Base-by-base conservation (phyloP, 2,888 invertebrate species). In the Holacanthella duospinosa region DNA sequence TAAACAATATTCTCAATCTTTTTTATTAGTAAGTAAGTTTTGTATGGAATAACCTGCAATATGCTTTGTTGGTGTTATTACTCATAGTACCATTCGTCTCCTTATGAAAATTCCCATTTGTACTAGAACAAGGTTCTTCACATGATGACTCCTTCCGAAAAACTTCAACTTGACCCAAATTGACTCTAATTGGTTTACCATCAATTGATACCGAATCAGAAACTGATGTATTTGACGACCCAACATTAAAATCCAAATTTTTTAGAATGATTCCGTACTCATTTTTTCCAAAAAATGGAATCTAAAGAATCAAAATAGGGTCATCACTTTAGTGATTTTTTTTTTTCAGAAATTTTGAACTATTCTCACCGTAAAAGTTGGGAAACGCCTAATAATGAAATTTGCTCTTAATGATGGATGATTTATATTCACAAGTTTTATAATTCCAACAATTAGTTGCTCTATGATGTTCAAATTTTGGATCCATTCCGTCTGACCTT, bases 401-500 rank as follows among this genome's bases (percentile, higher is more conserved):
- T 64, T 66, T 21, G 68, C 55, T 36, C 60, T 63, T 19, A 70
- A 62, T n/a, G 62, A 59, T 1, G 65, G 63, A 55, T 67, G 60
- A 21, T 61, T 57, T 19, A 53, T 57, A 4, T 65, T 57, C 29
- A 71, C 54, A n/a, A 12, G 62, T 36, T 68, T 65, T 1, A 68
- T 60, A 43, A 64, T 64, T 57, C 63, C 63, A 21, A 69, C 65
- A 26, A 72, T 36, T 43, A 64, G 61, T 16, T 71, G 68, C 43
- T 72, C 72, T 59, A 72, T 68, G 12, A 68, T 59, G 59, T 72
- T 72, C 12, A 69, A 59, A 65, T 72, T 72, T 53, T 72, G 66
- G 16, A 68, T 62, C 67, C 68, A 69, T 28, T 61, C 60, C 55
- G 66, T 66, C 21, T 70, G 70, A 55, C 55, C 65, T 21, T 70